Evolutionary conservation across 2,797 vertebrate species (phyloP), one percentile per base, ranked within the genome.

Genomic region (Cirrhinus mrigala): DNA sequence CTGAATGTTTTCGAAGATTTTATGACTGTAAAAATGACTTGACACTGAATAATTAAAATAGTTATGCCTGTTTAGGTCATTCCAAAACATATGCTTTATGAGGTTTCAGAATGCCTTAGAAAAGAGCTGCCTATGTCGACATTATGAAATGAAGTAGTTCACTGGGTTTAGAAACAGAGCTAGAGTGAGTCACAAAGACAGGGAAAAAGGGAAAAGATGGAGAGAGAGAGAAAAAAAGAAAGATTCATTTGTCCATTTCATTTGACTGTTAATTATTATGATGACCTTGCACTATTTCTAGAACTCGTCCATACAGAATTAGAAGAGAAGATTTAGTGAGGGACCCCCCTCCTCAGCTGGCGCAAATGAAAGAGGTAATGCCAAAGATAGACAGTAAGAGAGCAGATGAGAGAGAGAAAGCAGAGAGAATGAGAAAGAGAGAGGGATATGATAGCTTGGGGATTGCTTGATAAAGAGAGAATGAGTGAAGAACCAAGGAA

Each of bases 231-330:
- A 6, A 12, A 48, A 80, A 70, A 58, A 58, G 52, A 37, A 46
- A 75, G 69, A 83, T 58, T 29, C 7, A 90, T 88, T 87, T 44
- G 56, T 84, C 64, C 78, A 84, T 84, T 88, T 83, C 84, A 81
- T 83, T 66, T 86, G 87, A 46, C 81, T 92, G 89, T 94, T 96
- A 95, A 95, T 95, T 94, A 95, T 94, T 92, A 91, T 77, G 16
- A 87, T 93, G 94, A 94, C 95, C 94, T 94, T 93, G 93, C 88
- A 82, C 89, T 92, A 93, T 92, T 95, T 92, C 92, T 82, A 90
- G 90, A 92, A 84, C 27, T 88, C 81, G 29, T 27, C 81, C 33
- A 18, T 89, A 91, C 90, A 89, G 92, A 94, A 93, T 94, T 93
- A 93, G 88, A 89, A 86, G 86, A 37, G 85, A 86, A 68, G 88